Base-by-base conservation (phyloP, 2,888 invertebrate species). In the Drosophila suboccidentalis region DNA sequence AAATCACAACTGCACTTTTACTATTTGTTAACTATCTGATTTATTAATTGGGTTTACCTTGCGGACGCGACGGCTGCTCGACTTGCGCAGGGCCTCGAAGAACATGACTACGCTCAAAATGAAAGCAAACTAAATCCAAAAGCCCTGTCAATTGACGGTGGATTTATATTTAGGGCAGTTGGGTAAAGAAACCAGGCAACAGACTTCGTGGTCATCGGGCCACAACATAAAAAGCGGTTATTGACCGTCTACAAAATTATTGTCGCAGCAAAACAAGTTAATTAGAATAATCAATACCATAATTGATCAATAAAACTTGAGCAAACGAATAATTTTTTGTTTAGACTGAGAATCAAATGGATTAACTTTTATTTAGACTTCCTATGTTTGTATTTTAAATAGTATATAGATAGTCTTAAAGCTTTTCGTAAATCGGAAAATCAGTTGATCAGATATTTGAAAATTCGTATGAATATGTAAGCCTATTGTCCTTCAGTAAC, bases 111-210 rank as follows among this genome's bases (percentile, higher is more conserved):
- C 58, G 53, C 67, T 57, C 89, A 73, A 82, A 69, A 58, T 60
- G 66, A 82, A 90, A 90, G 54, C 50, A 36, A 73, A 84, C 84
- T 84, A 70, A 90, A 49, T 2, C 59, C 13, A 15, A 17, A 26
- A 47, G 36, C 41, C 29, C 54, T 53, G 67, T 51, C 71, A 53
- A 65, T 49, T 38, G 58, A 51, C 55, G 43, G 49, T 36, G 62
- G 63, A 63, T 53, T 59, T 67, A 32, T 62, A 57, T 60, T 62
- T 58, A 17, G 61, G 65, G 39, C 53, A 62, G 10, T 11, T 62
- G 19, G 15, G 22, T 17, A 26, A 61, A 65, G 89, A 72, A 88
- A 73, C 90, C 71, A 71, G 87, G 83, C 90, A 84, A 90, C 83
- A 64, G 72, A 44, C 15, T 17, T 38, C 13, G 13, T 50, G 62